Evolutionary conservation across 2,797 vertebrate genomes (phyloP).

Genomic region (Phalloptychus januarius): DNA sequence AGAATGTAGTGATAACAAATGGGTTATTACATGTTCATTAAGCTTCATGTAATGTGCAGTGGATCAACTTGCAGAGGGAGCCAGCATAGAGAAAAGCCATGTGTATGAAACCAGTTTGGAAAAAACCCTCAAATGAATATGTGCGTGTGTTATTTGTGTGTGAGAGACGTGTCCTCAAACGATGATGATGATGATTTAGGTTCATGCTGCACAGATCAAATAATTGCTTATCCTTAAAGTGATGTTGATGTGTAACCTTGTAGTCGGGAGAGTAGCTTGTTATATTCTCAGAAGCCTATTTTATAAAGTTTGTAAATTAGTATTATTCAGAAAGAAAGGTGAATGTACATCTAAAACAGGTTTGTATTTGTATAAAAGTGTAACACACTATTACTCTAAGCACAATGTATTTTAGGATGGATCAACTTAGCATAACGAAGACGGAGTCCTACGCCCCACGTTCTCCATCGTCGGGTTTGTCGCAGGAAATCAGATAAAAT

Average conservation of each 20-base stretch:
- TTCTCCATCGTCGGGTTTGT: slow-evolving; percentile 25
- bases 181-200: slow-evolving; percentile 39
- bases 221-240: slow-evolving; percentile 49
- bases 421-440: slow-evolving; percentile 39
- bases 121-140: slow-evolving; percentile 36
- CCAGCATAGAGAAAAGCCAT: slow-evolving; percentile 74
- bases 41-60: slow-evolving; percentile 28
- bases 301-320: slow-evolving; percentile 79
- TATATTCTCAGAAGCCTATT: slow-evolving; percentile 75
- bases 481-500: slow-evolving; percentile 25
- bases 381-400: slow-evolving; percentile 75
- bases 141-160: slow-evolving; percentile 5
- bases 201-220: slow-evolving; percentile 44
- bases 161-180: slow-evolving; percentile 38
- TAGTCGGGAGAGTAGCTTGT: slow-evolving; percentile 69
- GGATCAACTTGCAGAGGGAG: slow-evolving; percentile 39
- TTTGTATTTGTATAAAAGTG: slow-evolving; percentile 75
- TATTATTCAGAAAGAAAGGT: slow-evolving; percentile 72
- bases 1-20: slow-evolving; percentile 58
- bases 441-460: slow-evolving; percentile 14
- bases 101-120: slow-evolving; percentile 52
- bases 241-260: slow-evolving; percentile 56
- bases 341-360: slow-evolving; percentile 77
- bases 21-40: slow-evolving; percentile 18
- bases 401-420: slow-evolving; percentile 76